Base-by-base conservation (phyloP, 2,113 vertebrate genomes). In the Gymnocephalus cernua region DNA sequence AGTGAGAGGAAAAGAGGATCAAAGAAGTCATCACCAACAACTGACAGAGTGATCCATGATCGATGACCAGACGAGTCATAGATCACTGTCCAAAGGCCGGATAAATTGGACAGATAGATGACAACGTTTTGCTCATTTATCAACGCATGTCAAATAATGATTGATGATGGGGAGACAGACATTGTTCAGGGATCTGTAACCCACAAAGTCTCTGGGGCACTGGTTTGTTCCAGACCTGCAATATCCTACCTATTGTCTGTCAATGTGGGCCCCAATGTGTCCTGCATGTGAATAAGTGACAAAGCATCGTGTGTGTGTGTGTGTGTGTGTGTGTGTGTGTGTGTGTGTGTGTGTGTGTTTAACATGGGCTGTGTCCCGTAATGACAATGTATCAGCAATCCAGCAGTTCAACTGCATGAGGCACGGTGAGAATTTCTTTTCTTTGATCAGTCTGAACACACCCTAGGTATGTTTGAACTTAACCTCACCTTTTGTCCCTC, bases 401-500 rank as follows among this genome's bases (percentile, higher is more conserved):
- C 29, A 21, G 48, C 53, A 13, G 23, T 44, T 47, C 0, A 32
- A 10, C 1, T 12, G 1, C 25, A 45, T 53, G 41, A 25, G 4
- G 21, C 11, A 4, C 3, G 19, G 11, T 41, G 2, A 51, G 0
- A 25, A 29, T n/a, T 12, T 45, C 21, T 1, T 62, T 1, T 62
- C 6, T 38, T 0, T 16, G 0, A 27, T 51, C 3, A 25, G 57
- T 27, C 15, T 69, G 38, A 50, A 65, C 48, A 77, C 82, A 14
- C 35, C 61, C 66, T 54, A 15, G 18, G 32, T 62, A 21, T 21
- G 3, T 35, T 47, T 45, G 63, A 8, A 51, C 59, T 63, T 13
- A 7, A 86, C 68, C 89, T 95, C 89, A 97, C 97, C 96, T 97
- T 96, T 77, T 92, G 89, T 64, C 73, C 92, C 11, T 89, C 91